Evolutionary conservation across 2,113 vertebrate species (phyloP).

Genomic region (Amia ocellicauda): DNA sequence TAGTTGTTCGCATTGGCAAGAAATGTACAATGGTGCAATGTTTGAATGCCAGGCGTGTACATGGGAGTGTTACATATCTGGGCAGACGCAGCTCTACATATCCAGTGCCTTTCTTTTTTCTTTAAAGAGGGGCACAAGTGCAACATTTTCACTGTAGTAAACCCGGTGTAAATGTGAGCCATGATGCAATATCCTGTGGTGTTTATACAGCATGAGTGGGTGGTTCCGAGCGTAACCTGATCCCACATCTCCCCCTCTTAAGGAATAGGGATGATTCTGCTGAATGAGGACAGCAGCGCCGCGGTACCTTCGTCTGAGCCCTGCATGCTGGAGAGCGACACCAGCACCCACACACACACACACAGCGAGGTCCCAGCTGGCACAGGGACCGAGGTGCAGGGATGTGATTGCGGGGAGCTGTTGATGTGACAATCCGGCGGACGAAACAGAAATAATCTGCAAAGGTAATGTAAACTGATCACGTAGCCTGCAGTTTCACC

Average conservation of each 20-base stretch:
- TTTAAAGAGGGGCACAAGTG: neutral
- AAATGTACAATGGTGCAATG: too few species aligned
- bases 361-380: neutral
- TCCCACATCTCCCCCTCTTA: slow-evolving; percentile 65
- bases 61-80: too few species aligned
- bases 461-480: slow-evolving; percentile 30
- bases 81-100: too few species aligned
- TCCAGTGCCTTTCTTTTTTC: too few species aligned
- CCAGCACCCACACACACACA: too few species aligned
- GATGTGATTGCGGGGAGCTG: slow-evolving; percentile 38
- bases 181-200: slow-evolving; percentile 58
- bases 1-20: too few species aligned
- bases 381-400: neutral
- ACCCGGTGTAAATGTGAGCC: slow-evolving; percentile 29
- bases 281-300: slow-evolving; percentile 52
- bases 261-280: slow-evolving; percentile 65
- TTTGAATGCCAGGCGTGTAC: too few species aligned
- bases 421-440: slow-evolving; percentile 32
- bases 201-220: slow-evolving; percentile 43
- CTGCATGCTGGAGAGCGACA: slow-evolving; percentile 29
- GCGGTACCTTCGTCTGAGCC: slow-evolving; percentile 37
- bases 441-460: slow-evolving; percentile 23
- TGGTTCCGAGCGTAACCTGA: slow-evolving; percentile 58
- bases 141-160: slow-evolving; percentile 33
- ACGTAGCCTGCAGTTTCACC: too few species aligned